Evolutionary conservation across 2,888 invertebrate species (phyloP).

Genomic region (Choreutis nemorana): DNA sequence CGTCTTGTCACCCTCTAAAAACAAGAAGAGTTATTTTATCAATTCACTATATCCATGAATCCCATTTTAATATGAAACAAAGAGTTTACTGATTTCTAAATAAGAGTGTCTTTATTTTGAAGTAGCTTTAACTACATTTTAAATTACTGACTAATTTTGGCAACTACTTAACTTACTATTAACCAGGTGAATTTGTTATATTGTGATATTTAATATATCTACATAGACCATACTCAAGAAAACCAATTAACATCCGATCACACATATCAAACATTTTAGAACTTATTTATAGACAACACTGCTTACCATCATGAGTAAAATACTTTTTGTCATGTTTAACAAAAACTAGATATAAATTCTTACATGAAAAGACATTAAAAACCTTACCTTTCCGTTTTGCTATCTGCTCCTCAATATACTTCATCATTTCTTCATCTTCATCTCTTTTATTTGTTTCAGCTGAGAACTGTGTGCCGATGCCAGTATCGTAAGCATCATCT

Average conservation of each 20-base stretch:
- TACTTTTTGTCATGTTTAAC: neutral
- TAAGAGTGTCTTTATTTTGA: too few relatives aligned
- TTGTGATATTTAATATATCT: too few relatives aligned
- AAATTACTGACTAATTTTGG: too few relatives aligned
- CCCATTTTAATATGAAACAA: neutral
- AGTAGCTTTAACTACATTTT: too few relatives aligned
- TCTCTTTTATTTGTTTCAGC: conserved; percentile 98
- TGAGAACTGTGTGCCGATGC: conserved; percentile 96
- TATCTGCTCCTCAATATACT: conserved; percentile 78
- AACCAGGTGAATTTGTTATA: too few relatives aligned
- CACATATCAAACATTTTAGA: too few relatives aligned
- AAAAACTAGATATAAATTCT: conserved; percentile 1
- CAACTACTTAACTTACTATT: too few relatives aligned
- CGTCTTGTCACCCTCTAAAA: conserved; percentile 32
- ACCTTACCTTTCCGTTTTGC: conserved; percentile 79
- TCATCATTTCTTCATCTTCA: conserved; percentile 98
- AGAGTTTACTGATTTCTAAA: too few relatives aligned
- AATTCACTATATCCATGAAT: neutral
- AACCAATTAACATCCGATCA: too few relatives aligned
- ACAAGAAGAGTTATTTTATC: neutral
- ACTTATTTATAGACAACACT: too few relatives aligned
- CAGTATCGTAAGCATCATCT: conserved; percentile 92
- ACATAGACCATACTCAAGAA: too few relatives aligned
- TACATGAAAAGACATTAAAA: neutral
- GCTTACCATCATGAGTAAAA: too few relatives aligned